Conservation (phyloP, 2,888 invertebrate genomes). For the Antheraea assamensis region DNA sequence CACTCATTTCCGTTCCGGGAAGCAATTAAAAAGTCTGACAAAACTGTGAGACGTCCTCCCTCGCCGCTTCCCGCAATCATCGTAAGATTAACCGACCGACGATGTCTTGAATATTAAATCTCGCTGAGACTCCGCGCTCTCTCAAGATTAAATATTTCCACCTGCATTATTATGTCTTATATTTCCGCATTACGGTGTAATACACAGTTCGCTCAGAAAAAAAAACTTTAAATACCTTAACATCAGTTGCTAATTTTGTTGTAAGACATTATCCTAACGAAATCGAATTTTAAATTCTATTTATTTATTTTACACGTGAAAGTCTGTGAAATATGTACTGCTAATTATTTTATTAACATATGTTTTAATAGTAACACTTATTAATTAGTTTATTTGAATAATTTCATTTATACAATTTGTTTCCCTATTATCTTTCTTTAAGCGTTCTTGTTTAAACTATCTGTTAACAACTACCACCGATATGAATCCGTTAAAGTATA, state of each 20-base stretch:
- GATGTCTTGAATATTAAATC: constrained; percentile 6
- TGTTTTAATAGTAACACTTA: background rate
- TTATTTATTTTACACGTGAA: too few relatives aligned
- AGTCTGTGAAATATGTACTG: background rate
- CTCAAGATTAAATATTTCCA: background rate
- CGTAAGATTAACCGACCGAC: constrained; percentile 6
- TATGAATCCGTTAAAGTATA: too few relatives aligned
- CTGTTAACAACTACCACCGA: too few relatives aligned
- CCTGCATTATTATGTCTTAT: background rate
- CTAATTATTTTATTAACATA: background rate
- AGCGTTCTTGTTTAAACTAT: too few relatives aligned
- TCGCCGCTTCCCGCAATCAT: background rate
- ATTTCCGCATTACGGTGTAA: background rate
- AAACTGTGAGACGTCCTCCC: background rate
- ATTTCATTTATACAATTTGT: too few relatives aligned
- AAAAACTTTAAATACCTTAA: background rate
- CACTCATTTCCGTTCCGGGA: constrained; percentile 5
- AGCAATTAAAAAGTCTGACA: constrained; percentile 18
- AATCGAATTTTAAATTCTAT: too few relatives aligned
- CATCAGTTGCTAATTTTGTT: too few relatives aligned
- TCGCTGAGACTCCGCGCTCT: background rate
- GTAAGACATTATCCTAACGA: too few relatives aligned
- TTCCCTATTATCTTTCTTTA: too few relatives aligned
- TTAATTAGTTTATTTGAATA: too few relatives aligned
- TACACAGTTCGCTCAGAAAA: background rate